These are phyloP conservation scores for Toxotes jaculatrix DNA, from an alignment of 2,113 vertebrate species.

Conservation along the genomic window DNA sequence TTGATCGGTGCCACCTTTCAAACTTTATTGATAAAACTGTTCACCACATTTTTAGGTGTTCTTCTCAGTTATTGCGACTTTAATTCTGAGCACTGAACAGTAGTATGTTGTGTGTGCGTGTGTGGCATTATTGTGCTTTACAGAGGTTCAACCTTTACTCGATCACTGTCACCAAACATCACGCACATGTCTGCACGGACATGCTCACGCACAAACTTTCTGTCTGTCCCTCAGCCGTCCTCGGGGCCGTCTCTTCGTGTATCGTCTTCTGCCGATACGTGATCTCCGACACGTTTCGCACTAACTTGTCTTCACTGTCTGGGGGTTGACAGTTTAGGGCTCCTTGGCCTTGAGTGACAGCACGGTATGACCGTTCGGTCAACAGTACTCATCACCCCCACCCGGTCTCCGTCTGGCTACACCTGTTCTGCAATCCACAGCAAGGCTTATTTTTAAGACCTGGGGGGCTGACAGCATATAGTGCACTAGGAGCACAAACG, in stretches of 20 bases:
- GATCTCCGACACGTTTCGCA: slow-evolving; percentile 49
- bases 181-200: background rate
- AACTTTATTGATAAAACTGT: background rate
- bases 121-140: too few species aligned
- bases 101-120: background rate
- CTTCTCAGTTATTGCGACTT: background rate
- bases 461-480: slow-evolving; percentile 6
- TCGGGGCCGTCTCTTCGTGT: slow-evolving; percentile 17
- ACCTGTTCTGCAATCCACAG: slow-evolving; percentile 58
- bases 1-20: background rate
- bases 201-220: background rate
- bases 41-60: background rate
- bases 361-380: slow-evolving; percentile 23
- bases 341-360: slow-evolving; percentile 42
- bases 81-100: background rate
- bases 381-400: slow-evolving; percentile 35
- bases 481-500: slow-evolving; percentile 70
- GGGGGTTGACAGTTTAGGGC: slow-evolving; percentile 25
- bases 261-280: slow-evolving; percentile 59
- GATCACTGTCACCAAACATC: slow-evolving; percentile 4
- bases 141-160: background rate
- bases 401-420: slow-evolving; percentile 29
- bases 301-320: slow-evolving; percentile 48
- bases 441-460: background rate
- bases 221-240: slow-evolving; percentile 22